Conservation (phyloP, 2,113 vertebrate genomes). For the Genyomyrus donnyi region DNA sequence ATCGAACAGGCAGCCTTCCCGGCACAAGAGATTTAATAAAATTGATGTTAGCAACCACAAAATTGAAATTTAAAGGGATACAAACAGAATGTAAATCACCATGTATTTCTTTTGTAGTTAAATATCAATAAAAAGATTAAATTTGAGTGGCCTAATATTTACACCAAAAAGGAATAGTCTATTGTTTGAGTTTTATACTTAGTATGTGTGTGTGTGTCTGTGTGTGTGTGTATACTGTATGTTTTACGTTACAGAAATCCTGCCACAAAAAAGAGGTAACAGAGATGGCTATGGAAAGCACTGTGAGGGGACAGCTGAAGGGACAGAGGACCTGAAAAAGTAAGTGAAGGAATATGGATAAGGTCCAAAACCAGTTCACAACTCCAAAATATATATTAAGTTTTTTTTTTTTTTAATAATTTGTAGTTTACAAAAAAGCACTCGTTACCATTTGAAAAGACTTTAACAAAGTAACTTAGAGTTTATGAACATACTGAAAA, state of each 20-base stretch:
- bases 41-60: not conserved
- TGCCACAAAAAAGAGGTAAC: slow-evolving; percentile 48
- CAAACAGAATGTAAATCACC: not conserved
- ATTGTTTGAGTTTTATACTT: not conserved
- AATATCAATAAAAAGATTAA: not conserved
- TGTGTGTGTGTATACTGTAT: too few species aligned
- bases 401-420: not conserved
- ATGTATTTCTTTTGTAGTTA: not conserved
- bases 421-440: slow-evolving; percentile 4
- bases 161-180: not conserved
- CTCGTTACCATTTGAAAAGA: not conserved
- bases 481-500: slow-evolving; percentile 1
- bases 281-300: not conserved
- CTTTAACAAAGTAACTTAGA: not conserved
- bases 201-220: too few species aligned
- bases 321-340: not conserved
- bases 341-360: not conserved
- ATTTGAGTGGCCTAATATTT: not conserved
- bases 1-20: not conserved
- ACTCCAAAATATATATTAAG: slow-evolving; percentile 38
- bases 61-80: not conserved
- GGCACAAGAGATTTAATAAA: not conserved
- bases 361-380: not conserved
- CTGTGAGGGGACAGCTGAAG: not conserved
- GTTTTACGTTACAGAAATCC: slow-evolving; percentile 64